Base-by-base conservation (phyloP, 2,888 invertebrate genomes). In the Drosophila multiciliata region DNA sequence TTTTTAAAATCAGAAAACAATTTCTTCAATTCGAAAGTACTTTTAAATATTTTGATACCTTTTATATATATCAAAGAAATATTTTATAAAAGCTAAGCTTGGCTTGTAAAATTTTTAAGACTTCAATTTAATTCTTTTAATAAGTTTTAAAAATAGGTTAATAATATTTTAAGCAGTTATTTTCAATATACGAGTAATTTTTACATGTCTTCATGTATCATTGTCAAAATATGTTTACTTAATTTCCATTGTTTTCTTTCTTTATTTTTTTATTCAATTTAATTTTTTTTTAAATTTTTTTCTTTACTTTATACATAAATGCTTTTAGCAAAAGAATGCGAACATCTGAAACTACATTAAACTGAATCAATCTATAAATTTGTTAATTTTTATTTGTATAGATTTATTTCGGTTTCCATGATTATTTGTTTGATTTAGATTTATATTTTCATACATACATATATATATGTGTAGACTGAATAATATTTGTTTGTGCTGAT, bases 401-500 rank as follows among this genome's bases (percentile, higher is more conserved):
- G 45, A 12, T 35, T 23, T n/a, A 29, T 49, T 53, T 59, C 12
- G 33, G 36, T 50, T 20, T 52, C 15, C 33, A 33, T 38, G 66
- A 32, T 49, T 58, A 54, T 62, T 64, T 63, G 40, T 45, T 45
- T 53, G 38, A 58, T 53, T 64, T 54, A 38, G 54, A 35, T 5
- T 15, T 23, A 23, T 45, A 8, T 57, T 61, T 61, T 33, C 17
- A 8, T 48, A 15, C 1, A 3, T 23, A 1, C 17, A 8, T 26
- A 2, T 26, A 2, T 48, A 8, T 66, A 42, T 26, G 32, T 61
- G 35, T 29, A 40, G 52, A 40, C 29, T 40, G 15, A 45, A 36
- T 17, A 66, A 38, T 36, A 52, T 59, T 79, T 73, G 68, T 73
- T 72, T 42, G 40, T 58, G 55, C 32, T 53, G 40, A 48, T 45